Conservation (phyloP, 2,797 vertebrate species). For the Cyclura pinguis region DNA sequence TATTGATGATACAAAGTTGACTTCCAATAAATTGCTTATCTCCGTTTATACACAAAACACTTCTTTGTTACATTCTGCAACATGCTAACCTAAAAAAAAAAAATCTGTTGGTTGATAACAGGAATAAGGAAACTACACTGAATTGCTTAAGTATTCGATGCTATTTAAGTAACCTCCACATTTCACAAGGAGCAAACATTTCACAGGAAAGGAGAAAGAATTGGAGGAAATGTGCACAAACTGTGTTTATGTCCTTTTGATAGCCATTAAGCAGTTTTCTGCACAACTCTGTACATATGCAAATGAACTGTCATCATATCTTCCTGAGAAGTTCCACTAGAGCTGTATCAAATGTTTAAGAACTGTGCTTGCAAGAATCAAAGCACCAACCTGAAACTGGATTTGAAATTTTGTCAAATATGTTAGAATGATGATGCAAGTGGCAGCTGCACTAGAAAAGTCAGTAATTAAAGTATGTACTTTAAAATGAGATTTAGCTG, state of each 20-base stretch:
- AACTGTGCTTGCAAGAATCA: not conserved
- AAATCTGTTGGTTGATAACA: not conserved
- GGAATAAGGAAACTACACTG: not conserved
- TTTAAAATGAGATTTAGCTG: not conserved
- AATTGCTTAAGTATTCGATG: not conserved
- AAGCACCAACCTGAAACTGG: not conserved
- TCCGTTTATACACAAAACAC: not conserved
- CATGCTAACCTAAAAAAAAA: not conserved
- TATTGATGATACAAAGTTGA: not conserved
- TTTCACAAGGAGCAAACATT: not conserved
- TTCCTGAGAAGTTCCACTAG: not conserved
- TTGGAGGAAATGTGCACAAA: not conserved
- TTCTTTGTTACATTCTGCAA: not conserved
- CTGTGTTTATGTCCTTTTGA: not conserved
- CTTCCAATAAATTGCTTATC: not conserved
- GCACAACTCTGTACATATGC: not conserved
- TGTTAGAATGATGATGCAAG: not conserved
- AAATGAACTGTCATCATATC: not conserved
- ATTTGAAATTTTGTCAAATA: not conserved
- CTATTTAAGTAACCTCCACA: not conserved
- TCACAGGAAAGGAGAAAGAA: constrained; percentile 6
- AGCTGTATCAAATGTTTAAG: not conserved
- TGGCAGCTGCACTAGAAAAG: not conserved
- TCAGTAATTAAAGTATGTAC: not conserved
- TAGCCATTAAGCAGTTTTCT: not conserved